phyloP scores from a whole-genome alignment of 2,797 vertebrate species.

The Molossus molossus region DNA sequence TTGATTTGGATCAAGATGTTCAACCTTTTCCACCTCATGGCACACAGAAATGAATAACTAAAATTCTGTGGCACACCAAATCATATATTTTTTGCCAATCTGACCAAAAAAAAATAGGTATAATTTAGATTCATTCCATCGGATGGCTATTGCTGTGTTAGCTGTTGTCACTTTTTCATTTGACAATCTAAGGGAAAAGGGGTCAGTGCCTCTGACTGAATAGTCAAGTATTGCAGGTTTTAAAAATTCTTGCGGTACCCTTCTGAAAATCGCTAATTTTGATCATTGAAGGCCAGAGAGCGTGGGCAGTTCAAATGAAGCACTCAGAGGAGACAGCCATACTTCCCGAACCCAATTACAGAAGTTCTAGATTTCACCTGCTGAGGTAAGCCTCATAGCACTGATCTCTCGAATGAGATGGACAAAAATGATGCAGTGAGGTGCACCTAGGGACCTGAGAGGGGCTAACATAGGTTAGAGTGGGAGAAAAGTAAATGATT shows the following conservation, averaged over 20 bases:
- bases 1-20: background rate
- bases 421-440: background rate
- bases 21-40: background rate
- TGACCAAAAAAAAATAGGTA: background rate
- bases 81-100: background rate
- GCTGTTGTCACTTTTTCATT: background rate
- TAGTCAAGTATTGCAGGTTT: background rate
- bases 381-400: background rate
- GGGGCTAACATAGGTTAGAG: background rate
- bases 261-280: background rate
- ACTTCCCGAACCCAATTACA: background rate
- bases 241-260: background rate
- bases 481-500: background rate
- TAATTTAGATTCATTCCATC: background rate
- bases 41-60: background rate
- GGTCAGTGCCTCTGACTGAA: no score
- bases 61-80: background rate
- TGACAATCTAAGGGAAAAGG: no score
- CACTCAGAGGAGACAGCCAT: background rate
- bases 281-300: background rate
- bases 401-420: background rate
- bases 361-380: slow-evolving; percentile 21
- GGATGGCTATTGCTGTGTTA: background rate
- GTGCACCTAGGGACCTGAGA: background rate
- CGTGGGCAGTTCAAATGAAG: background rate